Percentiles rank a stretch among this genome's conserved stretches.
phyloP scores from a whole-genome alignment of 1,140 invertebrate species.

The Platyura marginata region DNA sequence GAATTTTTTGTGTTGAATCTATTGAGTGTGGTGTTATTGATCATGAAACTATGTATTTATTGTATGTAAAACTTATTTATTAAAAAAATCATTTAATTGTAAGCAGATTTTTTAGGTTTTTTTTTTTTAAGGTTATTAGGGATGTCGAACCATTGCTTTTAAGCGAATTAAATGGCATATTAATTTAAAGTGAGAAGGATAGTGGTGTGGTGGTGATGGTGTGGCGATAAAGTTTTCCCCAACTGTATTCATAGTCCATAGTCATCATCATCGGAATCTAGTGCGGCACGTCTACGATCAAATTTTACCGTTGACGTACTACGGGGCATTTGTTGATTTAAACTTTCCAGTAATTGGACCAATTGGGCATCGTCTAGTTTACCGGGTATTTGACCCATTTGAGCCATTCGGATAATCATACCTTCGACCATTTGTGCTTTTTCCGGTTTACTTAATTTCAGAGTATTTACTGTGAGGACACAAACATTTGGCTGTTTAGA shows the following conservation, averaged over 20 bases:
- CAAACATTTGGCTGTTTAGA: conserved; percentile 9
- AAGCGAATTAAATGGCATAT: too few species aligned
- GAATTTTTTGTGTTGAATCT: not conserved
- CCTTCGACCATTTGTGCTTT: conserved; percentile 87
- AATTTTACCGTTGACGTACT: conserved; percentile 71
- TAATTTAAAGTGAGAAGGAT: too few species aligned
- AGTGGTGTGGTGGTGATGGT: too few species aligned
- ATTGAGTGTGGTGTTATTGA: not conserved
- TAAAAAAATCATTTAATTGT: not conserved
- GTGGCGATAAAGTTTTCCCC: not conserved
- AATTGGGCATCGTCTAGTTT: conserved; percentile 74
- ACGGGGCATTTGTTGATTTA: conserved; percentile 64
- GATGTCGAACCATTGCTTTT: too few species aligned
- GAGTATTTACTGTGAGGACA: conserved; percentile 65
- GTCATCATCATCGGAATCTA: conserved; percentile 66
- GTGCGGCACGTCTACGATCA: conserved; percentile 62
- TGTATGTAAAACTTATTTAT: not conserved
- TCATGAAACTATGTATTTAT: not conserved
- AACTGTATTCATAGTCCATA: conserved; percentile 17
- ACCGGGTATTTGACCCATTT: conserved; percentile 58
- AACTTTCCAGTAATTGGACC: conserved; percentile 64
- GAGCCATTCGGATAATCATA: conserved; percentile 84
- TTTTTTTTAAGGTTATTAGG: not conserved
- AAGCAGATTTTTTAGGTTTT: not conserved
- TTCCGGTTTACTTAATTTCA: conserved; percentile 85